These are phyloP conservation scores for Umimayanthus chanpuru DNA, from an alignment of 92 coral and sea anemone genomes.

Conservation along the genomic window DNA sequence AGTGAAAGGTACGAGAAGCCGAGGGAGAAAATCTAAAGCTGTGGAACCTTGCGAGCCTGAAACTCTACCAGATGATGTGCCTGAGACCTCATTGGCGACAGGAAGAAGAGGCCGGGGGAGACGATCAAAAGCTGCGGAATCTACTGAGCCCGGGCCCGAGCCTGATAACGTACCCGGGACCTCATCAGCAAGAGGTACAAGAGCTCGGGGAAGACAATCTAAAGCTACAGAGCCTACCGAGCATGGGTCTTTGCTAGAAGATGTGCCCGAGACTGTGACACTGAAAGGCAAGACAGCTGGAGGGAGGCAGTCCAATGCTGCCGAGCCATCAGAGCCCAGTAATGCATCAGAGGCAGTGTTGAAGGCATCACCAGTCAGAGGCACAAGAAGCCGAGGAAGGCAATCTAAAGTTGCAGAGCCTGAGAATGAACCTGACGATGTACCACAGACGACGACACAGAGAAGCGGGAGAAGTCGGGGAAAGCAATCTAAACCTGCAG, in stretches of 20 bases:
- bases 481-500: not conserved
- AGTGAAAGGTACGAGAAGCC: not conserved
- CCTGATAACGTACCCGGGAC: not conserved
- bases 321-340: not conserved
- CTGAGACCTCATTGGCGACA: not conserved
- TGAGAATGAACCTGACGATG: not conserved
- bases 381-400: conserved; percentile 11
- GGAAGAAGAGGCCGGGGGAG: not conserved
- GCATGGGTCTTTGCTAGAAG: not conserved
- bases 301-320: not conserved
- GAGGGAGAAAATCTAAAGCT: not conserved
- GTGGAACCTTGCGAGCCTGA: not conserved
- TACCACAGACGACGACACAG: not conserved
- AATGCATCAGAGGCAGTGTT: not conserved
- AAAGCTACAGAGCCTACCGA: not conserved
- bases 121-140: not conserved
- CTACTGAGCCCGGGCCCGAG: not conserved
- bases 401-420: not conserved
- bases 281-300: not conserved
- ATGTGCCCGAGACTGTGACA: not conserved
- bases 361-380: not conserved
- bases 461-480: conserved; percentile 2
- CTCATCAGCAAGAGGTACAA: not conserved
- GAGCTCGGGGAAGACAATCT: not conserved
- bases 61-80: not conserved